These are phyloP conservation scores for Ceratosolen fusciceps DNA, from an alignment of 1,140 invertebrate genomes.

Conservation along the genomic window DNA sequence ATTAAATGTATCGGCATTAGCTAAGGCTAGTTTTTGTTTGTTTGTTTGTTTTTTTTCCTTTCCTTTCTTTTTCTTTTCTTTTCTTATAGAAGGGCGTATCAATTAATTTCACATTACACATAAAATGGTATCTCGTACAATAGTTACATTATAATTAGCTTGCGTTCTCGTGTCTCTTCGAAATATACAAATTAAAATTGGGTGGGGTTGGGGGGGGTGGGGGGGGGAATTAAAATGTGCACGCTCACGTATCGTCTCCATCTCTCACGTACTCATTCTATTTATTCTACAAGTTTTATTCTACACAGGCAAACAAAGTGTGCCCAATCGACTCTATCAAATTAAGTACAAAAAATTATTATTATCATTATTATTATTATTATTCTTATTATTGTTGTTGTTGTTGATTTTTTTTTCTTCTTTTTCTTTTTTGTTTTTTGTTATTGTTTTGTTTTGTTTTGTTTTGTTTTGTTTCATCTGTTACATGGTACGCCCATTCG, in stretches of 20 bases:
- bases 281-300: slow-evolving; percentile 45
- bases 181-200: slow-evolving; percentile 44
- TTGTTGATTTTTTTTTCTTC: too few species aligned
- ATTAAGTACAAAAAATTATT: slow-evolving; percentile 48
- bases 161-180: not conserved
- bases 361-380: too few species aligned
- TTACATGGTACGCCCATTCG: slow-evolving; percentile 18
- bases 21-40: slow-evolving; percentile 13
- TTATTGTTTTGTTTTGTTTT: too few species aligned
- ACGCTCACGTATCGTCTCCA: not conserved
- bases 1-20: not conserved
- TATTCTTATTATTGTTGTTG: too few species aligned
- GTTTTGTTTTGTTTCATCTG: slow-evolving; percentile 5
- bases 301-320: slow-evolving; percentile 42
- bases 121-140: slow-evolving; percentile 6
- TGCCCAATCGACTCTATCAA: slow-evolving; percentile 45
- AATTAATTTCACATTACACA: slow-evolving; percentile 13
- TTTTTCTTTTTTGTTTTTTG: too few species aligned
- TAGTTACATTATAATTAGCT: slow-evolving; percentile 22
- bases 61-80: too few species aligned
- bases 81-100: not conserved
- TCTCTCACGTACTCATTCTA: slow-evolving; percentile 30
- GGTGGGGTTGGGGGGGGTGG: too few species aligned
- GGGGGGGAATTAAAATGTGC: slow-evolving; percentile 37
- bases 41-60: too few species aligned